Base-by-base conservation (phyloP, 1,140 invertebrate species). In the Cotesia chilonis region DNA sequence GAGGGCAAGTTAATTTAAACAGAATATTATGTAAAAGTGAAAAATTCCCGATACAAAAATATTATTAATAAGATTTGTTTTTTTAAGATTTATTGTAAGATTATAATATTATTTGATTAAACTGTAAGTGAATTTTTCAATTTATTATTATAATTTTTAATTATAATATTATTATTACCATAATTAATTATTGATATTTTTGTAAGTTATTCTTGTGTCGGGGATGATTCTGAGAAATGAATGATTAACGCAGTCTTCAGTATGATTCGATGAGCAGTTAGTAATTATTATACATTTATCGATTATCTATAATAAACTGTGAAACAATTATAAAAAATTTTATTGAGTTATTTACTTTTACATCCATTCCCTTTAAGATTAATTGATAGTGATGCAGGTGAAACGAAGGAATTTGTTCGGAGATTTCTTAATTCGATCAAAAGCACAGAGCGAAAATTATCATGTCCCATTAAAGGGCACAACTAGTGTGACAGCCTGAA, bases 291-390 rank as follows among this genome's bases (percentile, higher is more conserved):
- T 85, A 87, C 83, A 86, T 85, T 87, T 86, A 86, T 87, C 85
- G 86, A 87, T 87, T 86, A 86, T 80, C 82, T 86, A 84, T 86
- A 87, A 87, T 87, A 87, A 87, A 87, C 85, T 87, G 84, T 87
- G 83, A 87, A 87, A 87, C 83, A 86, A 83, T 80, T 83, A 84
- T 84, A 85, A 28, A 36, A 63, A 20, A 28, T 9, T n/a, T 14
- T 57, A 57, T 57, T 9, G 9, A 9, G 12, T 65, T 37, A 3
- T 65, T 38, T 65, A 47, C 10, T 28, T 28, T 28, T 28, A 28
- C 28, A 28, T 28, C 28, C 28, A 28, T 28, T 28, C 1, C 28
- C 28, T 28, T 28, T 28, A 28, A 28, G 1, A 28, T 28, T 28
- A 28, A 28, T 28, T 28, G 28, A 28, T 28, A 28, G 1, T 28